These are phyloP conservation scores for Acronicta leporina DNA, from an alignment of 2,888 invertebrate genomes.

Conservation along the genomic window DNA sequence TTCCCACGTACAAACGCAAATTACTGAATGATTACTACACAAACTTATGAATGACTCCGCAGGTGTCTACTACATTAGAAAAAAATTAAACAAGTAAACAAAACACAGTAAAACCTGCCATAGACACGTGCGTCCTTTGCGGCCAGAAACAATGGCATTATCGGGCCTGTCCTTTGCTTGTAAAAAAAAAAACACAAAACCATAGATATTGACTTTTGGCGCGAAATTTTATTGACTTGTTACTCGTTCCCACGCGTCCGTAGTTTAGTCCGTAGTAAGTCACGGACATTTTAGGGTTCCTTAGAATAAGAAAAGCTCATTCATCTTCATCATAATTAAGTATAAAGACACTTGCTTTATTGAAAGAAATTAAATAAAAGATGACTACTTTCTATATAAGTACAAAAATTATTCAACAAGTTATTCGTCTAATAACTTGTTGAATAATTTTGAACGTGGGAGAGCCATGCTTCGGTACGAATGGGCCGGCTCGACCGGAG, in stretches of 20 bases:
- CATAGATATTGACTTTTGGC: conserved; percentile 69
- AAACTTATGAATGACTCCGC: conserved; percentile 77
- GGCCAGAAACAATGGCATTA: conserved; percentile 82
- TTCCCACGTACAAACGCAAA: conserved; percentile 70
- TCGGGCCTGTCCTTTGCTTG: conserved; percentile 59
- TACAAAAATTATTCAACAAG: too few species aligned
- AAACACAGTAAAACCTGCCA: conserved; percentile 77
- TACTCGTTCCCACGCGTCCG: conserved; percentile 71
- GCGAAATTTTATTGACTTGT: conserved; percentile 73
- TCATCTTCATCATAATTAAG: conserved; percentile 39
- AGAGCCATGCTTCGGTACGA: too few species aligned
- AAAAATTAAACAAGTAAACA: conserved; percentile 71
- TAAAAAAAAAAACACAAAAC: conserved; percentile 63
- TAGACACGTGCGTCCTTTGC: conserved; percentile 84
- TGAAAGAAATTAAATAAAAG: conserved; percentile 1
- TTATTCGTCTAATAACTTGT: too few species aligned
- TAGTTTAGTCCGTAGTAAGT: too few species aligned
- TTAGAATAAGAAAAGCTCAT: conserved; percentile 36
- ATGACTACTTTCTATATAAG: conserved; percentile 7
- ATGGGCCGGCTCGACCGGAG: too few species aligned
- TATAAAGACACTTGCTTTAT: conserved; percentile 11
- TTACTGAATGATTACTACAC: conserved; percentile 67
- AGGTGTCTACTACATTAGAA: conserved; percentile 78
- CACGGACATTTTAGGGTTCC: conserved; percentile 35
- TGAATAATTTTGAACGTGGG: too few species aligned